A percentile compares a stretch with the other conserved stretches of the same genome.
Conservation (phyloP, 2,113 vertebrate species). For the Leptobrachium leishanense region DNA sequence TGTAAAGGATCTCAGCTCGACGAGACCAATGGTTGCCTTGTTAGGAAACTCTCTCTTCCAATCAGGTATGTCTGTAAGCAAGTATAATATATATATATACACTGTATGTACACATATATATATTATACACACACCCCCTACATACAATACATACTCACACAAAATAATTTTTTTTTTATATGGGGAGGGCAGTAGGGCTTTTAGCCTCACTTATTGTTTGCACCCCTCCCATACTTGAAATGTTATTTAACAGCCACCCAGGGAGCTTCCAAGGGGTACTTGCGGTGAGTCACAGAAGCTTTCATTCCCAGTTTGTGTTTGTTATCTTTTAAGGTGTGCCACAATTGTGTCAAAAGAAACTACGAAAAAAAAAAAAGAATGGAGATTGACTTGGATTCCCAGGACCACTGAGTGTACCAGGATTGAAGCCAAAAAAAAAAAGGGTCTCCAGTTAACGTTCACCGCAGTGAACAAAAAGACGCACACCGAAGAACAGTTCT, state of each 20-base stretch:
- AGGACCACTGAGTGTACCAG: neutral
- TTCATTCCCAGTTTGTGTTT: neutral
- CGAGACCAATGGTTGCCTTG: slow-evolving; percentile 13
- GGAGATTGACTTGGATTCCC: slow-evolving; percentile 10
- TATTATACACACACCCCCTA: slow-evolving; percentile 30
- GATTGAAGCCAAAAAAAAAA: neutral
- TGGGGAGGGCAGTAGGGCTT: slow-evolving; percentile 39
- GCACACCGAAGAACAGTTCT: slow-evolving; percentile 4
- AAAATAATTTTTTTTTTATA: slow-evolving; percentile 20
- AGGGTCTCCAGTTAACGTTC: slow-evolving; percentile 4
- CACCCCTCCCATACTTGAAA: slow-evolving; percentile 23
- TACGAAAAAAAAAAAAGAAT: neutral
- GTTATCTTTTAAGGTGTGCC: slow-evolving; percentile 17
- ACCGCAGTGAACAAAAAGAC: neutral
- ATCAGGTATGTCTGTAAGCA: neutral
- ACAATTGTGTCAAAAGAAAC: slow-evolving; percentile 12
- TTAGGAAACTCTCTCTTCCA: slow-evolving; percentile 7
- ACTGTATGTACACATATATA: slow-evolving; percentile 4
- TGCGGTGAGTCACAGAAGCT: neutral
- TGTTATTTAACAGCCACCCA: slow-evolving; percentile 3
- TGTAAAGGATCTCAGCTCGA: slow-evolving; percentile 31
- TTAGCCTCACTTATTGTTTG: slow-evolving; percentile 42
- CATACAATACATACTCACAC: slow-evolving; percentile 8
- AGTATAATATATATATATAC: slow-evolving; percentile 18
- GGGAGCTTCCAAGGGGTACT: neutral